Base-by-base conservation (phyloP, 2,888 invertebrate species). In the Yponomeuta evonymella region DNA sequence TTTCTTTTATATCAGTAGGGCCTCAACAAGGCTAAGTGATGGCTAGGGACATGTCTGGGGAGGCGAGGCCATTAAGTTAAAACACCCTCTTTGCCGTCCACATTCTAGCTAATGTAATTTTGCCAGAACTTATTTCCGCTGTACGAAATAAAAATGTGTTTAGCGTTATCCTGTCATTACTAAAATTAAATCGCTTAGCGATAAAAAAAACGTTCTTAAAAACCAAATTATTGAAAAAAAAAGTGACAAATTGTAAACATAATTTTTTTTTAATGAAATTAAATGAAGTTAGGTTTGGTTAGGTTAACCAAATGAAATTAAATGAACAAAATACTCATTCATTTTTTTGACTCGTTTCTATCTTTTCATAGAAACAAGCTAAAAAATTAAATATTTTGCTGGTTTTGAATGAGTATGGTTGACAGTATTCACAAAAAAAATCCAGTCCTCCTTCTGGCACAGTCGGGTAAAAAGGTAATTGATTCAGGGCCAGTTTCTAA, bases 101-200 rank as follows among this genome's bases (percentile, higher is more conserved):
- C 80, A 82, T 79, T 78, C 75, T 80, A 79, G 82, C 79, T 85
- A 84, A 85, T 85, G 82, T 83, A 82, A 86, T 85, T 83, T 82
- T 81, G 77, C 76, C 75, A 78, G 78, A 85, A 84, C 81, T 84
- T 82, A 78, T 73, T 76, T 79, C 77, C 29, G 64, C 51, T 58
- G 51, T 58, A 15, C 51, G 51, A 58, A 58, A 58, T 58, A 58
- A 58, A 58, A 0, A 15, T 58, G 3, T 58, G 51, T 58, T 58
- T 58, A 15, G 15, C 51, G 51, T 58, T 58, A 58, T 58, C 15
- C 51, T 58, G 51, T 15, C 51, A 15, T 58, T 58, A 58, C 4
- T 3, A 58, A 58, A 58, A 15, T 12, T 15, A 15, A 58, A 58
- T 15, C 15, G 15, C 51, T 3, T 58, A 1, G 51, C 51, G 43